phyloP scores from a whole-genome alignment of 2,797 vertebrate species.

The Strix occidentalis region DNA sequence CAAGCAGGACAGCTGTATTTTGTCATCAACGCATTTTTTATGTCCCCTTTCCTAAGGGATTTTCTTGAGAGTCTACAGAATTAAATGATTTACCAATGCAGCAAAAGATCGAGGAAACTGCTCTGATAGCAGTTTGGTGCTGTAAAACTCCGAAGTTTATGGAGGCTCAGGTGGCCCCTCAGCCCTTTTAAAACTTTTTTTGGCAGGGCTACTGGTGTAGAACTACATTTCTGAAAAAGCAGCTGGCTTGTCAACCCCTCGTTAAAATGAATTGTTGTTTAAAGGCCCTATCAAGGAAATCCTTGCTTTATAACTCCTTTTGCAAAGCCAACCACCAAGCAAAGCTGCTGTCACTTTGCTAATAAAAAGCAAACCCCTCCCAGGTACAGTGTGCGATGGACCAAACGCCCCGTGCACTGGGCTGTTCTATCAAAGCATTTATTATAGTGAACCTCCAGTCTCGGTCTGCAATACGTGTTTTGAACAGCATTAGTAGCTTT shows the following conservation, averaged over 20 bases:
- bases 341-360: background rate
- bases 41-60: background rate
- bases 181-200: constrained; percentile 63
- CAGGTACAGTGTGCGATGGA: background rate
- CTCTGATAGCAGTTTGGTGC: background rate
- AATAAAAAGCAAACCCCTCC: constrained; percentile 4
- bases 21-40: constrained; percentile 19
- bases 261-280: constrained; percentile 65
- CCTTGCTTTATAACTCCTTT: constrained; percentile 12
- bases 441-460: background rate
- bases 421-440: background rate
- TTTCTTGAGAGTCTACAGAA: background rate
- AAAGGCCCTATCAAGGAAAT: constrained; percentile 55
- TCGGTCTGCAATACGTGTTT: background rate
- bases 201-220: constrained; percentile 7
- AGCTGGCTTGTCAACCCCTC: constrained; percentile 20
- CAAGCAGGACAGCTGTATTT: constrained; percentile 12
- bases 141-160: constrained; percentile 57
- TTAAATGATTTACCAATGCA: constrained; percentile 58
- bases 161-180: constrained; percentile 52
- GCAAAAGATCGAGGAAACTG: constrained; percentile 22
- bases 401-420: fast-evolving
- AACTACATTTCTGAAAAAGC: constrained; percentile 37
- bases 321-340: background rate
- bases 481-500: background rate